Base-by-base conservation (phyloP, 2,797 vertebrate species). In the Enteromius fasciolatus region DNA sequence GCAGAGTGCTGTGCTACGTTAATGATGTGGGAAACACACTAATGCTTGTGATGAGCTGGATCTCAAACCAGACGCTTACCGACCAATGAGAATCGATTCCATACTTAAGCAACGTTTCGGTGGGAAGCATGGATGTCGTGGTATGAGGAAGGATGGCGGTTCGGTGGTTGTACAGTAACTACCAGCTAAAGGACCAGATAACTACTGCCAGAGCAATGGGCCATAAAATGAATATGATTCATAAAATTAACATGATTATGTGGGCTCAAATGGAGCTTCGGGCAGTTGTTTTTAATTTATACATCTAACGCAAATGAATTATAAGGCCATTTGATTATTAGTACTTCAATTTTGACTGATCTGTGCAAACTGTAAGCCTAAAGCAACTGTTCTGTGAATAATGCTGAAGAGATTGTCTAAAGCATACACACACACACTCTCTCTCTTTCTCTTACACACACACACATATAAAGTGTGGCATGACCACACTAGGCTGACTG, bases 401-500 rank as follows among this genome's bases (percentile, higher is more conserved):
- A n/a, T 39, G 44, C 44, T 61, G 61, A 82, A 76, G 23, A 44
- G 18, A 64, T 78, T 81, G 73, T 67, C 33, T 54, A 61, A 75
- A 68, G 54, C 68, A 81, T 23, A 76, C 64, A 76, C 50, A 28
- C 80, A 57, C 80, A 52, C 81, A 33, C 69, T n/a, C 81, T 36
- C 57, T 63, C 44, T 69, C 54, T 54, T 50, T 77, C 54, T 57
- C 63, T 61, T 33, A 54, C n/a, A 75, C 68, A 74, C 44, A 61
- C 61, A 41, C 54, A 46, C 23, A 83, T 8, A 82, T 54, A 83
- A 84, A 78, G 76, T 83, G 83, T 67, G 79, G 85, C 83, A 73
- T 78, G 63, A 84, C 85, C 87, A 84, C 85, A 85, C 83, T 72
- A 85, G 87, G 83, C 85, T 86, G 87, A 82, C 85, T 87, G 87